phyloP scores from a whole-genome alignment of 2,113 vertebrate genomes.

The Austrofundulus limnaeus region DNA sequence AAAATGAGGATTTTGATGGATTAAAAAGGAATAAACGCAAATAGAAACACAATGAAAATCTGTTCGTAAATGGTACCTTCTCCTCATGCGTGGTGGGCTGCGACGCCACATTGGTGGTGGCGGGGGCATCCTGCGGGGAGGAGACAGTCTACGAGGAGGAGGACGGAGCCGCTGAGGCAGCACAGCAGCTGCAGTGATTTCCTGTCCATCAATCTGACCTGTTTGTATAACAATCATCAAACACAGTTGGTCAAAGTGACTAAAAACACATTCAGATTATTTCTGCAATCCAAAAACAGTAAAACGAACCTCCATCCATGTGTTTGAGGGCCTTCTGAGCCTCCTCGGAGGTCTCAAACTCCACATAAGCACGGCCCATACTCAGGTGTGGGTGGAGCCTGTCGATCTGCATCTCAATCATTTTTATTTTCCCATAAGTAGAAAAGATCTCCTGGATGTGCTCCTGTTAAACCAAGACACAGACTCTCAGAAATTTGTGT shows the following conservation, averaged over 20 bases:
- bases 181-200: slow-evolving; percentile 93
- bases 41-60: neutral
- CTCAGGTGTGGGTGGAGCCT: slow-evolving; percentile 89
- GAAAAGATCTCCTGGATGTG: slow-evolving; percentile 98
- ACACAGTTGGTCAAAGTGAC: neutral
- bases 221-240: neutral
- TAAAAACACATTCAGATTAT: neutral
- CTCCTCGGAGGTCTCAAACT: slow-evolving; percentile 94
- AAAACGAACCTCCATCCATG: slow-evolving; percentile 89
- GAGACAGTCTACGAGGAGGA: slow-evolving; percentile 83
- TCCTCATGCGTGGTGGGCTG: slow-evolving; percentile 94
- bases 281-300: neutral
- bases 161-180: slow-evolving; percentile 87
- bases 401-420: slow-evolving; percentile 94
- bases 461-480: slow-evolving; percentile 76
- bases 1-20: neutral
- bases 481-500: neutral
- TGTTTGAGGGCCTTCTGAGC: slow-evolving; percentile 96
- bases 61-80: slow-evolving; percentile 79
- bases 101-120: slow-evolving; percentile 96
- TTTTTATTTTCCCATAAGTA: slow-evolving; percentile 95
- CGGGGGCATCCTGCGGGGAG: slow-evolving; percentile 92
- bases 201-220: slow-evolving; percentile 98
- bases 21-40: neutral
- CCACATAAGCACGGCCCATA: slow-evolving; percentile 93